Evolutionary conservation across 1,140 invertebrate genomes (phyloP), one percentile per base, ranked within the genome.

Genomic region (Drosophila sturtevanti): DNA sequence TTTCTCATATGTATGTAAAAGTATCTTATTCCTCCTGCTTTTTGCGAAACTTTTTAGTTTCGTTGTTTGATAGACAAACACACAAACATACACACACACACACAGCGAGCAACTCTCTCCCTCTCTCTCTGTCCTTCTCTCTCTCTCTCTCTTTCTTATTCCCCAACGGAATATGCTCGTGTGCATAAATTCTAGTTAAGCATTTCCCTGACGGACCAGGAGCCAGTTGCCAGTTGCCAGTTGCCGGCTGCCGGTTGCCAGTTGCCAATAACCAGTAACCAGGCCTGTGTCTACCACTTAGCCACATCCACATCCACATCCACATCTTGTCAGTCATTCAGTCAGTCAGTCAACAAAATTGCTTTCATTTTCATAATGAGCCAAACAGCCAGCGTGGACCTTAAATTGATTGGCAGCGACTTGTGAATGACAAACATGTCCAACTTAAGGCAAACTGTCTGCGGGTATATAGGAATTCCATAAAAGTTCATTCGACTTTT

Each of bases 281-380:
- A 41, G 16, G 41, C 41, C 41, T 44, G 41, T 44, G 41, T 16
- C 14, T 16, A 14, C 41, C 41, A 44, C 41, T 44, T 12, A 44
- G 41, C 9, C 1, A 48, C 41, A 21, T 18, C 41, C 6, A 10
- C 41, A 16, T 44, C 41, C n/a, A 44, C 38, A 44, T 44, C 38
- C 14, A 24, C 14, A 24, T 24, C 27, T 6, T 6, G 27, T 7
- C 27, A 44, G 41, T 58, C 52, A 52, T 18, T 21, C 48, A 56
- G 68, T 63, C 65, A 48, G 37, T 1, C 62, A 35, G 37, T 12
- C 63, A 14, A 37, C 66, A 65, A 72, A 76, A 79, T 77, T 77
- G 72, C 71, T 79, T 77, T 77, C 82, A 87, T 87, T 87, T 89
- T 87, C 82, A 77, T 87, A 89, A 87, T 87, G 84, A 82, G 84